A percentile compares a stretch with the other conserved stretches of the same genome.
These are phyloP conservation scores for Tachystola acroxantha DNA, from an alignment of 2,888 invertebrate genomes.

Conservation along the genomic window DNA sequence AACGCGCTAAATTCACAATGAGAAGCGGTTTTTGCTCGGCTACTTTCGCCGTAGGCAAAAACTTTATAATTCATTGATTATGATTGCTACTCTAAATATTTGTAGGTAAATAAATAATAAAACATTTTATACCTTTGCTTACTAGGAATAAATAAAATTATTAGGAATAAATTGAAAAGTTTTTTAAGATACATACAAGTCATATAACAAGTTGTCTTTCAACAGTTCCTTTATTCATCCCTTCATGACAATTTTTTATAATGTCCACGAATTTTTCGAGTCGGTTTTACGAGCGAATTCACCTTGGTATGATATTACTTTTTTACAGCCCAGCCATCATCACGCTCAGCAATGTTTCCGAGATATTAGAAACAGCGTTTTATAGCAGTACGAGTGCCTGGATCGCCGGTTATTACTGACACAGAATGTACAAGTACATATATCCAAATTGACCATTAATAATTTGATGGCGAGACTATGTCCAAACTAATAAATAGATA, in stretches of 20 bases:
- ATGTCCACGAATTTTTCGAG: constrained; percentile 36
- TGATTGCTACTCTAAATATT: too few relatives aligned
- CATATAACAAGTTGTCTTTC: too few relatives aligned
- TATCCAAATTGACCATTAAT: too few relatives aligned
- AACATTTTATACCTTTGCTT: too few relatives aligned
- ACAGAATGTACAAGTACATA: constrained; percentile 3
- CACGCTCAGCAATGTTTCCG: constrained; percentile 34
- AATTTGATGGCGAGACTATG: too few relatives aligned
- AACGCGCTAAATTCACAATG: constrained; percentile 48
- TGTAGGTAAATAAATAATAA: too few relatives aligned
- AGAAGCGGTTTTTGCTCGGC: constrained; percentile 25
- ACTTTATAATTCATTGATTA: constrained; percentile 31
- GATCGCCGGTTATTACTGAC: constrained; percentile 11
- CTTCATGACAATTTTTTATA: constrained; percentile 14
- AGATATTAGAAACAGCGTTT: constrained; percentile 41
- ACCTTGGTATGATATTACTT: constrained; percentile 41
- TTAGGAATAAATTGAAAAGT: too few relatives aligned
- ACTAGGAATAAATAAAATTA: too few relatives aligned
- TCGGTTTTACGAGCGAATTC: constrained; percentile 43
- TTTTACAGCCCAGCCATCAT: constrained; percentile 50
- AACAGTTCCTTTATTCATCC: too few relatives aligned
- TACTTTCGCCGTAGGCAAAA: constrained; percentile 14
- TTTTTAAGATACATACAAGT: too few relatives aligned
- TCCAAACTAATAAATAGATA: too few relatives aligned
- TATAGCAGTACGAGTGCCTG: constrained; percentile 16